Conservation (phyloP, 2,113 vertebrate species). For the Hyperopisus bebe region DNA sequence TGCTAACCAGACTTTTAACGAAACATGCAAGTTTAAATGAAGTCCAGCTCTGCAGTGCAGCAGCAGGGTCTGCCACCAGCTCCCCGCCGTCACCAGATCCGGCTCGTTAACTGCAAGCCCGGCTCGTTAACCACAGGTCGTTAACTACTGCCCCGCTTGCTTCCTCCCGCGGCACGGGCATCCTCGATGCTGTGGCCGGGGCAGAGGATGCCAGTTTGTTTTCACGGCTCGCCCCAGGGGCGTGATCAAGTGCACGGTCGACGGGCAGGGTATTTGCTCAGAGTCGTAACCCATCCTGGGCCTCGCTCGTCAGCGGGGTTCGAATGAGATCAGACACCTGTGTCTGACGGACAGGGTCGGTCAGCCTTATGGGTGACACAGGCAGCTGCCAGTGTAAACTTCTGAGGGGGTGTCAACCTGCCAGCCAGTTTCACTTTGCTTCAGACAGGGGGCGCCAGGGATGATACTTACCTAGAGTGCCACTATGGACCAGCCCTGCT, state of each 20-base stretch:
- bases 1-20: background rate
- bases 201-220: background rate
- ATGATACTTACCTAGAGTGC: too few relatives aligned
- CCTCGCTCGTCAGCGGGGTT: background rate
- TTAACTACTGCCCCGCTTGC: background rate
- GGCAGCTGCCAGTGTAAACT: background rate
- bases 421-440: background rate
- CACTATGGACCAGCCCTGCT: background rate
- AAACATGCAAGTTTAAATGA: background rate
- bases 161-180: background rate
- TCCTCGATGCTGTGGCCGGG: background rate
- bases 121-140: background rate
- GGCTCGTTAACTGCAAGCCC: background rate
- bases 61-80: background rate
- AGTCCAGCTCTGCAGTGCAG: background rate
- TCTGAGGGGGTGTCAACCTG: background rate
- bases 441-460: background rate
- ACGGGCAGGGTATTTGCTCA: background rate
- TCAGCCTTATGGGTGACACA: background rate
- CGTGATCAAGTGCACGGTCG: background rate
- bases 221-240: background rate
- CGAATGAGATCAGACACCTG: background rate
- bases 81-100: background rate
- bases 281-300: background rate
- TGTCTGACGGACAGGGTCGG: background rate